A percentile compares a stretch with the other conserved stretches of the same genome.
phyloP scores from a whole-genome alignment of 2,888 invertebrate species.

The Belgica antarctica region DNA sequence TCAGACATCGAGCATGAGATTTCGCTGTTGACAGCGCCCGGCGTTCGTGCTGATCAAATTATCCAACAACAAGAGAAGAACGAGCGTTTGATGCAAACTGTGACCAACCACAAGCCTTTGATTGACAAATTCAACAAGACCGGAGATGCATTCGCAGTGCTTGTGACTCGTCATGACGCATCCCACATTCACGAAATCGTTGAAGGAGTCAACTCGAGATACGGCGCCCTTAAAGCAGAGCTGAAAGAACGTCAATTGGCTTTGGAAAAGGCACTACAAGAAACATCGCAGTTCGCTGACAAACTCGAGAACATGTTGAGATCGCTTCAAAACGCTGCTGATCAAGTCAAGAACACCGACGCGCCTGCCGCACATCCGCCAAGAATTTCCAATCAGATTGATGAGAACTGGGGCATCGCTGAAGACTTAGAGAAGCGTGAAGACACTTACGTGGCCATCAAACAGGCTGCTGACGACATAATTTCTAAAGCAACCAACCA shows the following conservation, averaged over 20 bases:
- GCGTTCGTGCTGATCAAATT: slow-evolving; percentile 86
- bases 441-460: slow-evolving; percentile 86
- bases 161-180: slow-evolving; percentile 86
- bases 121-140: slow-evolving; percentile 96
- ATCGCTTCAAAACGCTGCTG: slow-evolving; percentile 80
- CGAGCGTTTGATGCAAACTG: slow-evolving; percentile 81
- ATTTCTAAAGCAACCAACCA: slow-evolving; percentile 88
- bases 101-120: slow-evolving; percentile 90
- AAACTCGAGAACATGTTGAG: slow-evolving; percentile 95
- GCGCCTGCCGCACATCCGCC: slow-evolving; percentile 95
- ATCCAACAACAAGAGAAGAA: slow-evolving; percentile 94
- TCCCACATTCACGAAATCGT: slow-evolving; percentile 85
- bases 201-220: slow-evolving; percentile 83
- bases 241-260: slow-evolving; percentile 86
- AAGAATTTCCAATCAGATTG: slow-evolving; percentile 91
- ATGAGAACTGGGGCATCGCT: slow-evolving; percentile 85
- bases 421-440: slow-evolving; percentile 87
- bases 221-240: slow-evolving; percentile 77
- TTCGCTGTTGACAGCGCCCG: slow-evolving; percentile 84
- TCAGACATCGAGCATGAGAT: slow-evolving; percentile 91
- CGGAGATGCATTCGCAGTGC: slow-evolving; percentile 82
- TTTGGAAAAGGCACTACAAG: slow-evolving; percentile 90
- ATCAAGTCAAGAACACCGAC: slow-evolving; percentile 83
- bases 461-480: slow-evolving; percentile 91
- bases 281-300: slow-evolving; percentile 90